These are phyloP conservation scores for Drosophila ohnishii DNA, from an alignment of 1,140 invertebrate genomes.

Conservation along the genomic window DNA sequence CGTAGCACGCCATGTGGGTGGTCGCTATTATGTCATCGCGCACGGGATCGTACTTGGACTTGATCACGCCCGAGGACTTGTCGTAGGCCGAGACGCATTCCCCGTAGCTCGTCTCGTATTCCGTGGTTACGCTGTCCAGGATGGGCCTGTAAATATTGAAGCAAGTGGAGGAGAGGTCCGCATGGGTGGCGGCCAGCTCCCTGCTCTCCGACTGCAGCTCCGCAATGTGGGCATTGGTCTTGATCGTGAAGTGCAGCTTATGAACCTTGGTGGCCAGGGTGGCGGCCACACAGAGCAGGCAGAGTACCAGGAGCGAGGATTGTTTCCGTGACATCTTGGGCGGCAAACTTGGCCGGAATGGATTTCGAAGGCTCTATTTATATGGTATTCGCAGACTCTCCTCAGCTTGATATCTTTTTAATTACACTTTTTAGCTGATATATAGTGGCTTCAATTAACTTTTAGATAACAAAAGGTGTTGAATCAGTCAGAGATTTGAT, in stretches of 20 bases:
- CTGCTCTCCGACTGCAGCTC: constrained; percentile 21
- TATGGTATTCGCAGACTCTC: neutral
- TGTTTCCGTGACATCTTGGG: constrained; percentile 17
- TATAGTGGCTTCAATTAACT: neutral
- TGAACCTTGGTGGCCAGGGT: constrained; percentile 2
- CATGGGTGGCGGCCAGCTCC: constrained; percentile 20
- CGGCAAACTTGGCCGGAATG: neutral
- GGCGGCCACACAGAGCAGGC: constrained; percentile 5
- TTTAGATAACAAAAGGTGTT: constrained; percentile 1
- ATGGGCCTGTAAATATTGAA: constrained; percentile 37
- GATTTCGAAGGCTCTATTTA: constrained; percentile 7
- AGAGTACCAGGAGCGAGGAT: constrained; percentile 5
- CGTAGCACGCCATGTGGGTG: constrained; percentile 31
- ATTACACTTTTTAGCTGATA: constrained; percentile 11
- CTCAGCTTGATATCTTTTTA: constrained; percentile 21
- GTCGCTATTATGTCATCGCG: neutral
- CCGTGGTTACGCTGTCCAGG: constrained; percentile 9
- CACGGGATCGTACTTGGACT: neutral
- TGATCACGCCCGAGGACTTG: neutral
- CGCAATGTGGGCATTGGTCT: constrained; percentile 22
- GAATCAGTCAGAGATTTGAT: neutral
- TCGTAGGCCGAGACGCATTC: constrained; percentile 19
- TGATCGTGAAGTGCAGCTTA: constrained; percentile 13
- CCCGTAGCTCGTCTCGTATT: constrained; percentile 24
- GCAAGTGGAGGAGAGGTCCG: constrained; percentile 23